Conservation (phyloP, 2,113 vertebrate species). For the Oostethus manadensis region DNA sequence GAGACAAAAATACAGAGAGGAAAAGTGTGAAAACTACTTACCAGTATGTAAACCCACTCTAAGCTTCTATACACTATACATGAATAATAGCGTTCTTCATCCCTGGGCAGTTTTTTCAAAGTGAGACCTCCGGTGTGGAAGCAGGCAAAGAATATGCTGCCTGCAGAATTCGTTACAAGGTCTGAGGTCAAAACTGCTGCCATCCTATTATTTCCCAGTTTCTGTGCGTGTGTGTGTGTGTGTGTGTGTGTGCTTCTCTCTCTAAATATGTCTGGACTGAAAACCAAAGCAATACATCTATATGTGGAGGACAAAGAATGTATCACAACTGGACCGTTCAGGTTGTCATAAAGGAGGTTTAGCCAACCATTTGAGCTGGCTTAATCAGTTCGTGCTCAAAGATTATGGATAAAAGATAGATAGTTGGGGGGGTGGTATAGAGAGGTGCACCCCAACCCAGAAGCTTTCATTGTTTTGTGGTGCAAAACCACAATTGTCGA, state of each 20-base stretch:
- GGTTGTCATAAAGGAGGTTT: too few relatives aligned
- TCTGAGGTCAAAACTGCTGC: conserved; percentile 37
- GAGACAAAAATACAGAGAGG: conserved; percentile 6
- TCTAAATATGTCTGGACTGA: conserved; percentile 32
- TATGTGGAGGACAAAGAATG: background rate
- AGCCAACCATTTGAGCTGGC: too few relatives aligned
- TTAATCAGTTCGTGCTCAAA: too few relatives aligned
- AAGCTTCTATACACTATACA: conserved; percentile 15
- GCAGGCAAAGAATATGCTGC: conserved; percentile 2
- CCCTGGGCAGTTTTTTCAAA: conserved; percentile 28
- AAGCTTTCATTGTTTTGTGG: too few relatives aligned
- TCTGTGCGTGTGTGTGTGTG: conserved; percentile 13
- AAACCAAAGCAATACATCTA: conserved; percentile 31
- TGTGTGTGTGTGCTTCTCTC: conserved; percentile 7
- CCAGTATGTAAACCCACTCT: conserved; percentile 9
- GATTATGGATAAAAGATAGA: too few relatives aligned
- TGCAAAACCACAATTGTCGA: too few relatives aligned
- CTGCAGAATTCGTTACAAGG: conserved; percentile 22
- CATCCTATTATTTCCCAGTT: conserved; percentile 46
- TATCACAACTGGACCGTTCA: too few relatives aligned
- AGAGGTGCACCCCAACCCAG: too few relatives aligned
- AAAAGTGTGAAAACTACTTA: background rate
- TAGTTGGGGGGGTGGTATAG: too few relatives aligned
- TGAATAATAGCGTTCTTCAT: conserved; percentile 11
- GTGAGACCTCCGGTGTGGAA: conserved; percentile 1